Base-by-base conservation (phyloP, 2,797 vertebrate genomes). In the Pachyuromys duprasi region DNA sequence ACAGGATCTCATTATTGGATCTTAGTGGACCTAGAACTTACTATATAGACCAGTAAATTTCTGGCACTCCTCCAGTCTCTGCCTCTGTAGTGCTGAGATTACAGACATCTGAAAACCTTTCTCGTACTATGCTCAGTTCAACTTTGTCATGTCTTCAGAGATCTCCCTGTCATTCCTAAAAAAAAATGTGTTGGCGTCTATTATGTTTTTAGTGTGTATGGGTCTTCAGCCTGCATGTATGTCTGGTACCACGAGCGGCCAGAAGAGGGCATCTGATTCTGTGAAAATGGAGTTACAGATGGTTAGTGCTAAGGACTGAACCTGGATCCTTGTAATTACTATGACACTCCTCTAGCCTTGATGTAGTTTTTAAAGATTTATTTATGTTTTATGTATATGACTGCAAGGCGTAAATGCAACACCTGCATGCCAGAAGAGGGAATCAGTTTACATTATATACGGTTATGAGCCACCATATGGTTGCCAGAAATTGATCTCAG, bases 91-190 rank as follows among this genome's bases (percentile, higher is more conserved):
- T 90, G 26, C 45, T 90, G 6, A 24, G n/a, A 90, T 55, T 65
- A 78, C 3, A 89, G 74, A 42, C 6, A 17, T n/a, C 49, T 63
- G 45, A 45, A 63, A 82, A 72, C 4, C 33, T 12, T 75, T 90
- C 87, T 89, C 36, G 84, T 74, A 89, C 13, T 60, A 76, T 63
- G 18, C 72, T 88, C 17, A 81, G 20, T 33, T 39, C 55, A 83
- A 95, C 8, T 74, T 75, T 49, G 53, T 82, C 26, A 53, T 49
- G 33, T 89, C 79, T 89, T 93, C 57, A 83, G 69, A 83, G 55
- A 33, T 14, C 78, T 88, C 84, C 7, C 36, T 42, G 76, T 93
- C 45, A 22, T 89, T 92, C 86, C 39, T 65, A 57, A 87, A 83
- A 87, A 83, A 53, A 63, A 72, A 49, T 89, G 5, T 74, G n/a